Base-by-base conservation (phyloP, 2,888 invertebrate genomes). In the Athrips mouffetella region DNA sequence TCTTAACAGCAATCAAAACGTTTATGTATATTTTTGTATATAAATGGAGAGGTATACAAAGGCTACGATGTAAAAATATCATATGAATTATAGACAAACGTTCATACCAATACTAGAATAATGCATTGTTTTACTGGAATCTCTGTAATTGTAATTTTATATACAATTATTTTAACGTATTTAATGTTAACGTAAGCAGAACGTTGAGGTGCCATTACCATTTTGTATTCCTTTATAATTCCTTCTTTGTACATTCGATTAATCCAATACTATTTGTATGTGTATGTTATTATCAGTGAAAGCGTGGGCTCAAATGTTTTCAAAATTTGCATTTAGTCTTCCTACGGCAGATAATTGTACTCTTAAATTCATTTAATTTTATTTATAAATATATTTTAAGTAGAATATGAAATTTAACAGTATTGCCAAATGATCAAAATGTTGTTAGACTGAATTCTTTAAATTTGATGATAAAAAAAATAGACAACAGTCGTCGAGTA, bases 21-120 rank as follows among this genome's bases (percentile, higher is more conserved):
- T 80, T 80, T 79, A 80, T 86, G 85, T 87, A 84, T 86, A 86
- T 85, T 83, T 84, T 84, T 86, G 86, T 86, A 87, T 82, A 87
- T 87, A 86, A 79, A 79, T 80, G 73, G 67, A 75, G 70, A 72
- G 67, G 66, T 78, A 76, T 76, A 76, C 71, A 73, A 76, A 80
- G 62, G 75, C 71, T 74, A 72, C 71, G 65, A 70, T 81, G 81
- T 82, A 77, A 71, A 76, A 76, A 79, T 53, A 82, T 83, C 81
- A 77, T 73, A 72, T 68, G 63, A 70, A 67, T 71, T 65, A 71
- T 69, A 60, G 71, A 52, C 59, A 49, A 59, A 58, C 68, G 67
- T 67, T 67, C 64, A 68, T 76, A 80, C 71, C 70, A 71, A 73
- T 72, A 62, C 66, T 69, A 71, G 70, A 64, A 56, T 72, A 68